phyloP scores from a whole-genome alignment of 2,888 invertebrate species.

The Apodemia duryi region DNA sequence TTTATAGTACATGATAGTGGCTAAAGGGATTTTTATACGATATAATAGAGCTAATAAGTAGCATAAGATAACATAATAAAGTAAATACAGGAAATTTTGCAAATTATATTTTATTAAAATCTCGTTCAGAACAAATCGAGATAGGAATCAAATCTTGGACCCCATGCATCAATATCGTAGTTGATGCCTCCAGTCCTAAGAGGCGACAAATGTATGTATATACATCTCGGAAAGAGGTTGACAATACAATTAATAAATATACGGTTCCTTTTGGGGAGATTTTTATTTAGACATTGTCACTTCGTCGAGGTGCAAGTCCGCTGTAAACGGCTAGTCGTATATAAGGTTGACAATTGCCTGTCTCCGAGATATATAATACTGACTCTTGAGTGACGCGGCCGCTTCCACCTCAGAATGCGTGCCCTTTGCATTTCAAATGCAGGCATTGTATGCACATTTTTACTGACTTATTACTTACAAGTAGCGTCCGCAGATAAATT shows the following conservation, averaged over 20 bases:
- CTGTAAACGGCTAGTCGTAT: neutral
- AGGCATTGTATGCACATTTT: slow-evolving; percentile 78
- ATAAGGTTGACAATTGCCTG: slow-evolving; percentile 30
- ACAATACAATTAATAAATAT: slow-evolving; percentile 9
- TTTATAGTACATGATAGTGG: no score
- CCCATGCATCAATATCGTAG: no score
- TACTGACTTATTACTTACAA: slow-evolving; percentile 73
- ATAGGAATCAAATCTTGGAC: no score
- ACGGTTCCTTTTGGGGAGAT: slow-evolving; percentile 2
- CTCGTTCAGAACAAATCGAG: no score
- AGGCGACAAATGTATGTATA: no score
- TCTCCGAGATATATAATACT: slow-evolving; percentile 44
- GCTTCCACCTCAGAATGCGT: slow-evolving; percentile 53
- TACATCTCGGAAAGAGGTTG: neutral
- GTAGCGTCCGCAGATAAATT: slow-evolving; percentile 44
- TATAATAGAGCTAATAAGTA: no score
- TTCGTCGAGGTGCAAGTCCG: neutral
- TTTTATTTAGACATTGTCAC: slow-evolving; percentile 15
- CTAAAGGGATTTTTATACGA: no score
- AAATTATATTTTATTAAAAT: no score
- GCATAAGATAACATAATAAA: no score
- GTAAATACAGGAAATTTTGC: no score
- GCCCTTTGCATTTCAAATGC: slow-evolving; percentile 75
- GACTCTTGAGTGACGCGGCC: slow-evolving; percentile 47
- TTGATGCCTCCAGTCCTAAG: no score